A percentile compares a stretch with the other conserved stretches of the same genome.
Conservation (phyloP, 2,113 vertebrate genomes). For the Zeus faber region DNA sequence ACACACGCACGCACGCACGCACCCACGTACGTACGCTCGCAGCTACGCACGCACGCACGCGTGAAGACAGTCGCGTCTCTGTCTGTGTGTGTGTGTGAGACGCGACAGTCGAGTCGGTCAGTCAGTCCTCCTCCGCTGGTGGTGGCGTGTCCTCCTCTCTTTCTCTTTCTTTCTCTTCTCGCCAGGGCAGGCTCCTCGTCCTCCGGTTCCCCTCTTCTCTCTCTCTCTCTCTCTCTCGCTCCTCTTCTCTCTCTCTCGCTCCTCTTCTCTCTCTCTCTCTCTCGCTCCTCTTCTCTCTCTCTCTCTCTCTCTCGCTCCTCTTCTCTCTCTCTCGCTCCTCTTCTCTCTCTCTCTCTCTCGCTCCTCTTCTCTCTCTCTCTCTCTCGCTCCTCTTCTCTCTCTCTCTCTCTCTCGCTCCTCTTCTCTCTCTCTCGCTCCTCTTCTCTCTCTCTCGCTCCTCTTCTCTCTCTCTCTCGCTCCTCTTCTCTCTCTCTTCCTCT, state of each 20-base stretch:
- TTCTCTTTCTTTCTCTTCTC: conserved; percentile 56
- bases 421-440: conserved; percentile 20
- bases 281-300: conserved; percentile 10
- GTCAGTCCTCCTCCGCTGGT: background rate
- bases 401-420: conserved; percentile 11
- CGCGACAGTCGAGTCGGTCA: background rate
- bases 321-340: conserved; percentile 22
- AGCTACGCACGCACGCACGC: no score
- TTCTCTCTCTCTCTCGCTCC: conserved; percentile 5
- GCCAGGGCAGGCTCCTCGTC: conserved; percentile 6
- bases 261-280: conserved; percentile 45
- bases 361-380: background rate
- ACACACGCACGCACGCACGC: conserved; percentile 25
- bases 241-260: conserved; percentile 43
- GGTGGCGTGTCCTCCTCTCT: conserved; percentile 47
- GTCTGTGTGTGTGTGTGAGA: conserved; percentile 27
- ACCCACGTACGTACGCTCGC: no score
- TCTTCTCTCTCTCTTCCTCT: background rate
- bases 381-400: conserved; percentile 32
- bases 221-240: conserved; percentile 34
- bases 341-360: conserved; percentile 23
- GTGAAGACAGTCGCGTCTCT: conserved; percentile 59
- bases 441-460: conserved; percentile 9
- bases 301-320: conserved; percentile 15
- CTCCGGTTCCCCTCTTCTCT: conserved; percentile 11